phyloP scores from a whole-genome alignment of 2,113 vertebrate species.

The Orientallactaga bullata region DNA sequence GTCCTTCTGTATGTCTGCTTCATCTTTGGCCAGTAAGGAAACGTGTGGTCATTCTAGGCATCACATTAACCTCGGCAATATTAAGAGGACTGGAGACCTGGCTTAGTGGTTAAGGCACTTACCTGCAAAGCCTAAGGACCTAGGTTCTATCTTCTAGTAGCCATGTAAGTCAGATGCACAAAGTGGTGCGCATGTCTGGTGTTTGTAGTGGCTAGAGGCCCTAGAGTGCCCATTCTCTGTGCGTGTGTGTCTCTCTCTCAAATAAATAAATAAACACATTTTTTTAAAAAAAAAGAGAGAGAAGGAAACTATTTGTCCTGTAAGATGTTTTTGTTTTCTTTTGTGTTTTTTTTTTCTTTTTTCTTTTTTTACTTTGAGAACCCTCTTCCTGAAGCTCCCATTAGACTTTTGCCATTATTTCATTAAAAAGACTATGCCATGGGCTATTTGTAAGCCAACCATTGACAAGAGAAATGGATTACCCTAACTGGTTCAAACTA shows the following conservation, averaged over 20 bases:
- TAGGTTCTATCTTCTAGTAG: no score
- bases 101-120: no score
- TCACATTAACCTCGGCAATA: background rate
- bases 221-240: no score
- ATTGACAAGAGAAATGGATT: background rate
- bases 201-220: no score
- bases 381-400: background rate
- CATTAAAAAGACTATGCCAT: background rate
- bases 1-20: background rate
- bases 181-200: no score
- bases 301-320: background rate
- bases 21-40: background rate
- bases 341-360: background rate
- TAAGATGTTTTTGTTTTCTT: background rate
- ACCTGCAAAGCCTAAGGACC: no score
- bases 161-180: no score
- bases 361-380: background rate
- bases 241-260: no score
- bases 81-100: background rate
- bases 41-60: background rate
- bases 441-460: background rate
- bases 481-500: background rate
- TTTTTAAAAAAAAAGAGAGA: background rate
- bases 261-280: no score
- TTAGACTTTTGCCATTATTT: background rate